Evolutionary conservation across 2,113 vertebrate species (phyloP), one percentile per base, ranked within the genome.

Genomic region (Myiagra hebetior): DNA sequence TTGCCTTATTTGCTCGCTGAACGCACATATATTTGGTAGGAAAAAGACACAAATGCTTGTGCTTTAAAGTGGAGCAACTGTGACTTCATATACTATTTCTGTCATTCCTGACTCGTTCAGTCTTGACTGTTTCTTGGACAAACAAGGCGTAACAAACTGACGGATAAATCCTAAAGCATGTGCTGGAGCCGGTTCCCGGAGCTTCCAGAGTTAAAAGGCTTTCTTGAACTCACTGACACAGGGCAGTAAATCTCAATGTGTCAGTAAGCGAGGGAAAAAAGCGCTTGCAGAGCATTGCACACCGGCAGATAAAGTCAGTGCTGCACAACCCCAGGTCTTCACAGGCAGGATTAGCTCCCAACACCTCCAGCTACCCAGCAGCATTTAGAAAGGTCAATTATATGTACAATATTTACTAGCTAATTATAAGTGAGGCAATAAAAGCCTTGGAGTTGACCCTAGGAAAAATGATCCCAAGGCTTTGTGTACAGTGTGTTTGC

Each of bases 41-140:
- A 87, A 86, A 96, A 80, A 11, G 26, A 44, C 88, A 91, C 52
- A 93, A 92, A 93, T 23, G 31, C 49, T 95, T 62, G 76, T 37
- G 53, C 92, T 96, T 95, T 76, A 73, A 95, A 96, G 91, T 35
- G 24, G 79, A 95, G 92, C 9, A 22, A 72, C 91, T 78, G 93
- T 96, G 96, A 96, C 88, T 96, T 96, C 93, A 95, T 91, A 88
- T 72, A 63, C 96, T 95, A 96, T 96, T 96, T 96, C 94, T 96
- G 93, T 93, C 93, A 94, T 81, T 96, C 91, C 80, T 35, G 49
- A 92, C 89, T 96, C 57, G 67, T 94, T 94, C 22, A 5, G 81
- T 95, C 91, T 93, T 85, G 93, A 93, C 87, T 93, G 75, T 95
- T 97, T 94, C 93, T 92, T 95, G 80, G 94, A 79, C 94, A 93